Evolutionary conservation across 2,797 vertebrate species (phyloP).

Genomic region (Merluccius polli): DNA sequence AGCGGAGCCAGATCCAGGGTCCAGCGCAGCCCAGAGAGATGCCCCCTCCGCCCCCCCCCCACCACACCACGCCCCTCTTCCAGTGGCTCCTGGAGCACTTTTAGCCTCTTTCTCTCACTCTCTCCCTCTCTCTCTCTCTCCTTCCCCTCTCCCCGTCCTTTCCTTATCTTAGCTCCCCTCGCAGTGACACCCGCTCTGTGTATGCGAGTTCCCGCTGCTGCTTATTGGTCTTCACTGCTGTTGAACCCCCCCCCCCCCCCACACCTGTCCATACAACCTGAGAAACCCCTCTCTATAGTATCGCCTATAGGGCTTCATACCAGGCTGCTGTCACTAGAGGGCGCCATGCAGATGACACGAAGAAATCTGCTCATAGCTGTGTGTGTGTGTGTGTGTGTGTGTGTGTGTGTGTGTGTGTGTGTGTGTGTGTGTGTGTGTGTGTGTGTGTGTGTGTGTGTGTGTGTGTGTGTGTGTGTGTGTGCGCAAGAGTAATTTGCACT

Average conservation of each 20-base stretch:
- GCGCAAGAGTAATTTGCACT: constrained; percentile 12
- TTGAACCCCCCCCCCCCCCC: not conserved
- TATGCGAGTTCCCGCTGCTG: not conserved
- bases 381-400: constrained; percentile 43
- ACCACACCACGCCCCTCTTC: constrained; percentile 73
- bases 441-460: constrained; percentile 24
- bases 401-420: constrained; percentile 32
- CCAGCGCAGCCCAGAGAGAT: constrained; percentile 55
- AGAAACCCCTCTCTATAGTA: not conserved
- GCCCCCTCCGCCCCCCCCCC: constrained; percentile 33
- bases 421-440: constrained; percentile 46
- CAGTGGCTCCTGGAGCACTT: constrained; percentile 87
- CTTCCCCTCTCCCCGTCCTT: not conserved
- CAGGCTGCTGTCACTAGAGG: constrained; percentile 46
- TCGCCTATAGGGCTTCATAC: constrained; percentile 47
- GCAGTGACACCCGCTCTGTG: not conserved
- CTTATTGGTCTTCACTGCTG: constrained; percentile 1
- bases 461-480: constrained; percentile 52
- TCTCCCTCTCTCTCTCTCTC: not conserved
- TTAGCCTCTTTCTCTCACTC: constrained; percentile 58
- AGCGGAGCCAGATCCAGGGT: constrained; percentile 52
- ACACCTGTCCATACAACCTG: constrained; percentile 14
- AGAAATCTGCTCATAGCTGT: constrained; percentile 54
- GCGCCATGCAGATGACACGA: constrained; percentile 51
- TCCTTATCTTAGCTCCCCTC: not conserved